Evolutionary conservation across 2,888 invertebrate species (phyloP).

Genomic region (Micoletzkya japonica): DNA sequence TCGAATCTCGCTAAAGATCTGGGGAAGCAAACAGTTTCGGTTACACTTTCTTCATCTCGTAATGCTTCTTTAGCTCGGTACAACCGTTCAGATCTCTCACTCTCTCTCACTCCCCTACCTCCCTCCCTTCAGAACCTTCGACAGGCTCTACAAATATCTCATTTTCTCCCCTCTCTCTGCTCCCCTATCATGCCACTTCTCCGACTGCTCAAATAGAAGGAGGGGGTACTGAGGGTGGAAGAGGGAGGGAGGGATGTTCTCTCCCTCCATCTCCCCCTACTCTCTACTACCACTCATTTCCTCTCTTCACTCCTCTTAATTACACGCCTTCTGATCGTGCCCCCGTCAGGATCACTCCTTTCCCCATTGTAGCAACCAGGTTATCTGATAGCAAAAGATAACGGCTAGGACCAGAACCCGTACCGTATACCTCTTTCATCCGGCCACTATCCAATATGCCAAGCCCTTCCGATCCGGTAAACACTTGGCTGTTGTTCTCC

Average conservation of each 20-base stretch:
- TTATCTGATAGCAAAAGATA: too few species aligned
- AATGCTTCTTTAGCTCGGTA: neutral
- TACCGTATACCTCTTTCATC: neutral
- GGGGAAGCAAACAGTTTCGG: too few species aligned
- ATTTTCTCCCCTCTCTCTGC: neutral
- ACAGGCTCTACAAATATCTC: too few species aligned
- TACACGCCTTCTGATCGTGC: too few species aligned
- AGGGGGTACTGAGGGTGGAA: neutral
- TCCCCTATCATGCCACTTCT: neutral
- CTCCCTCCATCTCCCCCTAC: neutral
- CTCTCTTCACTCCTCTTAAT: too few species aligned
- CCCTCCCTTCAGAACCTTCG: neutral
- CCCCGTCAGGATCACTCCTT: neutral
- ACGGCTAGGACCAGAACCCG: too few species aligned
- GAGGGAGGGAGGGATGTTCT: neutral
- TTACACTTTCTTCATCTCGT: too few species aligned
- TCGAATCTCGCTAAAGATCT: too few species aligned
- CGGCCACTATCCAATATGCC: too few species aligned
- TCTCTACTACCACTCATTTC: conserved; percentile 1
- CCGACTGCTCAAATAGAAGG: neutral
- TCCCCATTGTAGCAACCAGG: too few species aligned
- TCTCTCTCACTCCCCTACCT: neutral
- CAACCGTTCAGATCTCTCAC: neutral
- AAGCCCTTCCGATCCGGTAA: too few species aligned
- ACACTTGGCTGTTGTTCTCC: too few species aligned